These are phyloP conservation scores for Therioaphis trifolii DNA, from an alignment of 2,888 invertebrate species.

Conservation along the genomic window DNA sequence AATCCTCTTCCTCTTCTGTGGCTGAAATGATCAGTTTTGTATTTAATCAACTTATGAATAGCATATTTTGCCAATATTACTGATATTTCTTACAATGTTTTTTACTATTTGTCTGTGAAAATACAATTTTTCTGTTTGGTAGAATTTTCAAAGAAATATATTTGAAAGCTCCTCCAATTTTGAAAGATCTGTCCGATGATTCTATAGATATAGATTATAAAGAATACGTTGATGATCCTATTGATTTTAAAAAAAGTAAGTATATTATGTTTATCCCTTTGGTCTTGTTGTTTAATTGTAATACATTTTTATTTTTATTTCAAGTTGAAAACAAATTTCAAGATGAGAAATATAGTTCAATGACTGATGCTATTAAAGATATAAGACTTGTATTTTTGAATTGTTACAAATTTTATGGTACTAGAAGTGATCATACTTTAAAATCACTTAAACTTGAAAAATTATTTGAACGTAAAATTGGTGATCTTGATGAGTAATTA, in stretches of 20 bases:
- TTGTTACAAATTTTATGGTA: constrained; percentile 71
- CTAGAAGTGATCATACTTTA: constrained; percentile 69
- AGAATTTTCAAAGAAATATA: constrained; percentile 51
- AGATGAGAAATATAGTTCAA: constrained; percentile 68
- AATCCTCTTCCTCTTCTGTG: too few species aligned
- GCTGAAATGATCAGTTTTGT: too few species aligned
- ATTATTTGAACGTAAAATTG: constrained; percentile 70
- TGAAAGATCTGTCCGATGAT: constrained; percentile 14
- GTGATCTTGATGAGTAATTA: constrained; percentile 69
- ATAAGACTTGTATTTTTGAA: constrained; percentile 71
- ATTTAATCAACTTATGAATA: too few species aligned
- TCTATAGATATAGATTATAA: constrained; percentile 68
- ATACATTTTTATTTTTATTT: constrained; percentile 42
- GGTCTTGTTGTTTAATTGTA: background rate
- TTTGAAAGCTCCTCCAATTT: constrained; percentile 40
- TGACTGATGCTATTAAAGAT: constrained; percentile 70
- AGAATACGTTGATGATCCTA: constrained; percentile 69
- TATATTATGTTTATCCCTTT: background rate
- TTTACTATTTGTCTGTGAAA: too few species aligned
- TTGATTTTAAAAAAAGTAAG: constrained; percentile 70
- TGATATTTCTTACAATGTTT: too few species aligned
- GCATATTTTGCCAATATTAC: too few species aligned
- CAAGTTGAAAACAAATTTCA: constrained; percentile 66
- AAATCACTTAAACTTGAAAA: constrained; percentile 70
- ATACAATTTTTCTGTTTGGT: constrained; percentile 6